Base-by-base conservation (phyloP, 2,888 invertebrate genomes). In the Orgyia antiqua region DNA sequence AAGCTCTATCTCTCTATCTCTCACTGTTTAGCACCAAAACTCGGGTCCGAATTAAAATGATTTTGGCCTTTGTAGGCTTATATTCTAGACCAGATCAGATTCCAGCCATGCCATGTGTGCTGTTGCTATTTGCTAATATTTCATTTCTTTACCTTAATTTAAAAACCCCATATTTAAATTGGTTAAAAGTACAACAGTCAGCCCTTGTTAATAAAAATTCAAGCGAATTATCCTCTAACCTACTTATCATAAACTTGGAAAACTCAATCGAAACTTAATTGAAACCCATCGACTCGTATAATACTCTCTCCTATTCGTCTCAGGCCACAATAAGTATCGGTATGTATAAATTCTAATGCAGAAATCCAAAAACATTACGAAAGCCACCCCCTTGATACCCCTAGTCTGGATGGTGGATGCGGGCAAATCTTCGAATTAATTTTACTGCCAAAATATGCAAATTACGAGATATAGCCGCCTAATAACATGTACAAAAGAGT, bases 351-450 rank as follows among this genome's bases (percentile, higher is more conserved):
- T 67, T 60, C 63, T 64, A 68, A 70, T 83, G 83, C 82, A 82
- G 70, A 82, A 74, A 76, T 79, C 74, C 80, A 66, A 82, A 79
- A 72, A 68, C 74, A 70, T 65, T 60, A 65, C 48, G 43, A 52
- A 47, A 45, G 39, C 52, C 56, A 64, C 63, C 62, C 21, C 64
- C 66, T 59, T 60, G 47, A 61, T 65, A 64, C 56, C 62, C 61
- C 62, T 4, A 61, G 68, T 67, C 72, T 65, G 61, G 63, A 61
- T 62, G 68, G 64, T 66, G 76, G 76, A 76, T 78, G 80, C 79
- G 80, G 83, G 84, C 78, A 86, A 87, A 87, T 87, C 87, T 87
- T 86, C 83, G 87, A 87, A 87, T 87, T 87, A 87, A 87, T 87
- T 87, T 87, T 84, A 87, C 82, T 84, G 80, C 77, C 72, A 72